Evolutionary conservation across 2,797 vertebrate species (phyloP).

Genomic region (Myripristis murdjan): DNA sequence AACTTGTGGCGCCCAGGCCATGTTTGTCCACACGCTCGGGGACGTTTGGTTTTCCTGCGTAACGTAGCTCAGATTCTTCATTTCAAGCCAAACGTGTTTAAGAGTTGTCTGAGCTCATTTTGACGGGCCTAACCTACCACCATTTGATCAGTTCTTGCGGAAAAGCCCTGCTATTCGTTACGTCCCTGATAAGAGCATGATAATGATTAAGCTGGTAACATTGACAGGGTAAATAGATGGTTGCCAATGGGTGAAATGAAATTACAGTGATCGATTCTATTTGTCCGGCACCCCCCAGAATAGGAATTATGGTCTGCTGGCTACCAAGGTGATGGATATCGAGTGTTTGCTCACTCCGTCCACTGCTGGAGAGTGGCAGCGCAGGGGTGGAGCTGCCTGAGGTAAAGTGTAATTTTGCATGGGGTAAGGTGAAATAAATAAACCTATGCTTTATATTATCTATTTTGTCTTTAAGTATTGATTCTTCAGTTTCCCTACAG

Average conservation of each 20-base stretch:
- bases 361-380: constrained; percentile 28
- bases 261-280: constrained; percentile 81
- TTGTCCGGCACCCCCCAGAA: constrained; percentile 77
- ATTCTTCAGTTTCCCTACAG: constrained; percentile 20
- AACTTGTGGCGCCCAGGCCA: too few relatives aligned
- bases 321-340: constrained; percentile 76
- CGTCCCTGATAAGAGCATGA: constrained; percentile 64
- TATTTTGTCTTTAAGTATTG: constrained; percentile 52
- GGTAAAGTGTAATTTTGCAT: constrained; percentile 57
- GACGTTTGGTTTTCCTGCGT: too few relatives aligned
- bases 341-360: constrained; percentile 63
- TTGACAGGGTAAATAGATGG: constrained; percentile 80
- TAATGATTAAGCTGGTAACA: constrained; percentile 75
- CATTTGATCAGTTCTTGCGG: constrained; percentile 49
- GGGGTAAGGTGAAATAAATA: constrained; percentile 57
- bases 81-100: not conserved
- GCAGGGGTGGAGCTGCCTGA: constrained; percentile 42
- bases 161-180: constrained; percentile 43
- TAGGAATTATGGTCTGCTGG: constrained; percentile 76
- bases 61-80: too few relatives aligned
- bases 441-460: too few relatives aligned
- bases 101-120: not conserved
- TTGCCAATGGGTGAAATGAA: constrained; percentile 78
- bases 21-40: too few relatives aligned
- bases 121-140: constrained; percentile 55